phyloP scores from a whole-genome alignment of 2,888 invertebrate genomes.

The Trissoscelio sp. region DNA sequence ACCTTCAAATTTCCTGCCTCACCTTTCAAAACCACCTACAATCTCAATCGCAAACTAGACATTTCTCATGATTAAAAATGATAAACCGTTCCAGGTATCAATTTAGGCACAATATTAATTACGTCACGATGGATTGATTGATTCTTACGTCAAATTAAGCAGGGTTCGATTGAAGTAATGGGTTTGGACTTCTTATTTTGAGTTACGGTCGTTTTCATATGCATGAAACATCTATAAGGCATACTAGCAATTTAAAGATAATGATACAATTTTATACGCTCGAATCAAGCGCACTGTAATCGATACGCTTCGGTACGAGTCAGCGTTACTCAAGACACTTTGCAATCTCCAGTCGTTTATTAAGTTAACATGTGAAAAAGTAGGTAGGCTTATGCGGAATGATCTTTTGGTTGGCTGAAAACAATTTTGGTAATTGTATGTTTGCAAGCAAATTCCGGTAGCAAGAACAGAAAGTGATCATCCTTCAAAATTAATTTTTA shows the following conservation, averaged over 20 bases:
- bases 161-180: constrained; percentile 35
- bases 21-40: no score
- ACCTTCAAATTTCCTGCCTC: no score
- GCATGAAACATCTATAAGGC: constrained; percentile 54
- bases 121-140: constrained; percentile 37
- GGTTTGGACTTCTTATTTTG: constrained; percentile 44
- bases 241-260: constrained; percentile 63
- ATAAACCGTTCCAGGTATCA: constrained; percentile 26
- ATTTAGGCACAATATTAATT: constrained; percentile 35
- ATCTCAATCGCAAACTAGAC: no score
- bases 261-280: constrained; percentile 67
- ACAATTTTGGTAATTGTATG: constrained; percentile 30
- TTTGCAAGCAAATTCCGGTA: background rate
- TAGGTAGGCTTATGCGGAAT: background rate
- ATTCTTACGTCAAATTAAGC: constrained; percentile 58
- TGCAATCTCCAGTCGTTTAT: constrained; percentile 54
- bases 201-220: constrained; percentile 63
- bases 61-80: constrained; percentile 6
- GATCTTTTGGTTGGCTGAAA: background rate
- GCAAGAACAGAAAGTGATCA: background rate
- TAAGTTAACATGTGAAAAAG: constrained; percentile 50
- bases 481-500: no score
- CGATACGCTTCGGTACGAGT: constrained; percentile 54
- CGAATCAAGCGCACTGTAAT: constrained; percentile 56
- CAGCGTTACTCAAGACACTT: constrained; percentile 60